These are phyloP conservation scores for Aphodius granarius DNA, from an alignment of 2,888 invertebrate genomes.

Conservation along the genomic window DNA sequence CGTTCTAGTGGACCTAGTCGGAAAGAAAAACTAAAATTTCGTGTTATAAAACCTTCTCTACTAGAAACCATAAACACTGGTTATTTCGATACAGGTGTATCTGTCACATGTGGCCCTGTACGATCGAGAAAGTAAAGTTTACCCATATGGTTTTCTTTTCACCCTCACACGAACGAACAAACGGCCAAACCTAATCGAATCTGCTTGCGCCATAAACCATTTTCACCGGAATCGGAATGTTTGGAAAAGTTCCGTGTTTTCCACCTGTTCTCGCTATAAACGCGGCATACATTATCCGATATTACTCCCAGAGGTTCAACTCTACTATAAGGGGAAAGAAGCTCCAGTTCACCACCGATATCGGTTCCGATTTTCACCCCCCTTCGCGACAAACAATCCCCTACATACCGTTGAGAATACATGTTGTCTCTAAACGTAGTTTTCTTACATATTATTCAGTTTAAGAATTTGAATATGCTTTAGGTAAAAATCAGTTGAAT, in stretches of 20 bases:
- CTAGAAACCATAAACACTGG: too few relatives aligned
- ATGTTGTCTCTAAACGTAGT: neutral
- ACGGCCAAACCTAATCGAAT: slow-evolving; percentile 33
- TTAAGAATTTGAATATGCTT: too few relatives aligned
- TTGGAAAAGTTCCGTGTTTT: slow-evolving; percentile 46
- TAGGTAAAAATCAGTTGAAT: too few relatives aligned
- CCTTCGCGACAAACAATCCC: neutral
- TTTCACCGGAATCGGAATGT: slow-evolving; percentile 47
- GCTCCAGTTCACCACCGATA: neutral
- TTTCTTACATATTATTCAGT: neutral
- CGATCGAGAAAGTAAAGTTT: neutral
- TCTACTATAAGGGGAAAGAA: neutral
- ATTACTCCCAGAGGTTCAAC: slow-evolving; percentile 3
- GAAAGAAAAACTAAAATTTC: too few relatives aligned
- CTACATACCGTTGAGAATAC: neutral
- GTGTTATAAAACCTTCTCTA: too few relatives aligned
- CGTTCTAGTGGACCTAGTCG: too few relatives aligned
- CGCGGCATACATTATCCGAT: slow-evolving; percentile 17
- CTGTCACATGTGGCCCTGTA: neutral
- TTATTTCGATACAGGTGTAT: neutral
- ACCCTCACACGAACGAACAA: neutral
- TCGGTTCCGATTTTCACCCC: neutral
- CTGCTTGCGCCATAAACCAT: slow-evolving; percentile 44
- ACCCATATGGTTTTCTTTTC: neutral
- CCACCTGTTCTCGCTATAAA: slow-evolving; percentile 37